A percentile compares a stretch with the other conserved stretches of the same genome.
Conservation (phyloP, 2,113 vertebrate species). For the Theristicus caerulescens region DNA sequence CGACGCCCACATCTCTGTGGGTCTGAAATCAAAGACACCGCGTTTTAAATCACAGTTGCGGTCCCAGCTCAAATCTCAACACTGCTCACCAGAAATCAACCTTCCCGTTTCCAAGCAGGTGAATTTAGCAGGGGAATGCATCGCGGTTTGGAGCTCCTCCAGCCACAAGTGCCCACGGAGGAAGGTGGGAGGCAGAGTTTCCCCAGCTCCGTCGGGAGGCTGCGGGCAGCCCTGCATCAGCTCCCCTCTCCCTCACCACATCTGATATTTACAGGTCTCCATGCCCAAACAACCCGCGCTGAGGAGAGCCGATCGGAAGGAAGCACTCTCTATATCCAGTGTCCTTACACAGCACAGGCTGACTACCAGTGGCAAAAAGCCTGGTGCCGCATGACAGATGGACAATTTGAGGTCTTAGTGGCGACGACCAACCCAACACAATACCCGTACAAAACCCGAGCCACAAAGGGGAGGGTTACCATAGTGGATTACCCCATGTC, state of each 20-base stretch:
- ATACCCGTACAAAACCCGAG: accelerated
- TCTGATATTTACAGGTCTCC: conserved; percentile 25
- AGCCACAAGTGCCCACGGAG: accelerated
- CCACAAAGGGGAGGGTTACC: accelerated
- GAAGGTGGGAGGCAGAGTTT: not conserved
- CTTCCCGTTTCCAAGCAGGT: not conserved
- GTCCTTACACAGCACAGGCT: not conserved
- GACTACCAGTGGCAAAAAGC: accelerated
- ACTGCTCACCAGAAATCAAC: not conserved
- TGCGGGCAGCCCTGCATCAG: not conserved
- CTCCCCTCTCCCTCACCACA: not conserved
- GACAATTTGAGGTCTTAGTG: accelerated
- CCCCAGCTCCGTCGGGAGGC: accelerated
- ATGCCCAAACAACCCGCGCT: accelerated
- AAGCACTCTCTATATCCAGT: not conserved
- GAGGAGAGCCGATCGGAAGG: not conserved
- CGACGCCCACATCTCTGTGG: not conserved
- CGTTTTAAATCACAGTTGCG: not conserved
- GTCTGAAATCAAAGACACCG: not conserved
- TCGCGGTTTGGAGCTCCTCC: not conserved
- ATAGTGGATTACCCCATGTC: accelerated
- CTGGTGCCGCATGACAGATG: not conserved
- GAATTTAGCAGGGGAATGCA: not conserved
- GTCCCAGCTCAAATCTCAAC: not conserved
- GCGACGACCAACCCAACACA: accelerated